Evolutionary conservation across 2,113 vertebrate genomes (phyloP).

Genomic region (Patagioenas fasciata): DNA sequence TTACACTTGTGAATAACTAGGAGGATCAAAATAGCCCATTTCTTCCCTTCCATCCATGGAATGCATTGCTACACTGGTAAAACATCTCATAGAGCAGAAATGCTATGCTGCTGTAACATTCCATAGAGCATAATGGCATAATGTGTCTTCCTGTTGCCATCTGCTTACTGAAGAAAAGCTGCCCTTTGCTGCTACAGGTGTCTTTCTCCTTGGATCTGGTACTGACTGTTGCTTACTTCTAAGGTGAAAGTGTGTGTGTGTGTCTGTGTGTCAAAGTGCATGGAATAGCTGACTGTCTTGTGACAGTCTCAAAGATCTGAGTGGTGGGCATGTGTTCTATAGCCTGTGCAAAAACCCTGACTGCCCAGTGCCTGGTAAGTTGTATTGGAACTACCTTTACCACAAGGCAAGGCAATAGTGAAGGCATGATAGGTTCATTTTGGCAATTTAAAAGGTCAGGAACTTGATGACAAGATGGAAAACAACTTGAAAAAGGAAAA

Average conservation of each 20-base stretch:
- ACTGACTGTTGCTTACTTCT: background rate
- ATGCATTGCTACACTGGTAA: background rate
- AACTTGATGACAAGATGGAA: background rate
- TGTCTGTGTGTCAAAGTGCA: background rate
- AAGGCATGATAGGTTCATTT: background rate
- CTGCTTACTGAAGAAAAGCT: background rate
- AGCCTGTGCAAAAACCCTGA: background rate
- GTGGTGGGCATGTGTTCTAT: background rate
- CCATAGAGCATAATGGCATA: fast-evolving
- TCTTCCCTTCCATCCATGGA: background rate
- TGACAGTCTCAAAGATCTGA: background rate
- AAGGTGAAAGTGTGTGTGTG: background rate
- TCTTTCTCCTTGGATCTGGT: background rate
- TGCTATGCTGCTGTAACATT: fast-evolving
- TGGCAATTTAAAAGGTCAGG: background rate
- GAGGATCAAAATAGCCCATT: background rate
- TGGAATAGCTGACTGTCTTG: background rate
- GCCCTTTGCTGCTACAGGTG: background rate
- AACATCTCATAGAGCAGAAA: background rate
- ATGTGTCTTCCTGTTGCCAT: background rate
- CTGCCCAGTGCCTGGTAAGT: background rate
- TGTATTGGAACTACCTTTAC: background rate
- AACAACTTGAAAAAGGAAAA: background rate
- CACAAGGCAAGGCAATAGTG: background rate
- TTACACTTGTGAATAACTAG: background rate